These are phyloP conservation scores for Chaetoderma sp. DNA, from an alignment of 2,888 invertebrate species.

Conservation along the genomic window DNA sequence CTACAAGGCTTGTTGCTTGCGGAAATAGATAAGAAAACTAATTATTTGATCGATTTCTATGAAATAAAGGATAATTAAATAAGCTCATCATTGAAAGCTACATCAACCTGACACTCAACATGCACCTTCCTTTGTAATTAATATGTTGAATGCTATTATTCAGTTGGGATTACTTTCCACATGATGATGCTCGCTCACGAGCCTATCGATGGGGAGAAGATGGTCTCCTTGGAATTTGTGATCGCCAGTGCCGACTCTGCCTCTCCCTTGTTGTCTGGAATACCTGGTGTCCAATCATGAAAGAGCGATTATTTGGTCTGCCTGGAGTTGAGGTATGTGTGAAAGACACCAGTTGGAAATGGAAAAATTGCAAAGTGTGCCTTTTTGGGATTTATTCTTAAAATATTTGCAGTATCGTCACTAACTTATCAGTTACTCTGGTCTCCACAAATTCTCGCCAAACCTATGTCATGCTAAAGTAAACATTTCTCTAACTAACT, in stretches of 20 bases:
- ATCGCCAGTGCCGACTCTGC: slow-evolving; percentile 57
- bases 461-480: too few species aligned
- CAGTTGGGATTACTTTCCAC: slow-evolving; percentile 61
- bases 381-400: neutral
- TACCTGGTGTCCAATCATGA: slow-evolving; percentile 58
- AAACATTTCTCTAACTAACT: too few species aligned
- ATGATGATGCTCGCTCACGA: slow-evolving; percentile 53
- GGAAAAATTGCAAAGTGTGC: neutral
- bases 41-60: too few species aligned
- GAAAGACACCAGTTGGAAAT: neutral
- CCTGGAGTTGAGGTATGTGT: slow-evolving; percentile 58
- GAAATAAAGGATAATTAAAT: too few species aligned
- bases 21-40: too few species aligned
- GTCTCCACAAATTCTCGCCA: too few species aligned
- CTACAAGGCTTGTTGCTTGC: too few species aligned
- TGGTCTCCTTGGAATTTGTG: slow-evolving; percentile 63
- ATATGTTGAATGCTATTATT: slow-evolving; percentile 10
- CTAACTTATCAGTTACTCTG: too few species aligned
- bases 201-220: slow-evolving; percentile 66
- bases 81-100: too few species aligned
- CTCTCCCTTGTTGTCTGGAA: slow-evolving; percentile 64
- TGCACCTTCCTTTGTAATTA: too few species aligned
- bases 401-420: too few species aligned
- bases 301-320: slow-evolving; percentile 67
- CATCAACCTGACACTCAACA: too few species aligned